phyloP scores from a whole-genome alignment of 2,888 invertebrate genomes.

The Pollenia labialis region DNA sequence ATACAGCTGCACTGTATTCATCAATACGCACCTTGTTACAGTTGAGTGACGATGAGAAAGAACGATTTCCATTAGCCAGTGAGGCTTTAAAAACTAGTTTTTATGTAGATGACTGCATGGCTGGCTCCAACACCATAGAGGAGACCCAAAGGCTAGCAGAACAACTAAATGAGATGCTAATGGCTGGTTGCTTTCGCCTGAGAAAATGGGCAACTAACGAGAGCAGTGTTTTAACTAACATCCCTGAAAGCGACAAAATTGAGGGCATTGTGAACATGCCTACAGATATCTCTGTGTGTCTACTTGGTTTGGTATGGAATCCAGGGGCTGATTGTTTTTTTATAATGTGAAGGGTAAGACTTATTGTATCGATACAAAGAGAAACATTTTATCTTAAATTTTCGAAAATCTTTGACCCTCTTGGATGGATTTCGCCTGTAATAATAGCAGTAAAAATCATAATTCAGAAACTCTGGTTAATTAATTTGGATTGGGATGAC shows the following conservation, averaged over 20 bases:
- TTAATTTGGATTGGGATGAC: constrained; percentile 24
- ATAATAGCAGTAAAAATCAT: constrained; percentile 41
- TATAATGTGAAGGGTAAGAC: constrained; percentile 5
- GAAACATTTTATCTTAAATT: constrained; percentile 55
- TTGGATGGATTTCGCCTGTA: constrained; percentile 43
- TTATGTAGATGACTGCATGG: constrained; percentile 56
- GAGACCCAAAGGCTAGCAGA: constrained; percentile 17
- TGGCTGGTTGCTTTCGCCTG: constrained; percentile 38
- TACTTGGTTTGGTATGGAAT: constrained; percentile 23
- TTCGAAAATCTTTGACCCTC: constrained; percentile 49
- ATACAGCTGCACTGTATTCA: not conserved
- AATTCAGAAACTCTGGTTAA: constrained; percentile 40
- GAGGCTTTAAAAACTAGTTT: constrained; percentile 17
- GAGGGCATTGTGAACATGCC: constrained; percentile 24
- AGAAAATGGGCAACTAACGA: constrained; percentile 50
- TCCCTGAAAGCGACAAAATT: constrained; percentile 33
- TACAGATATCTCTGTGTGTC: constrained; percentile 31
- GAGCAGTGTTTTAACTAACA: not conserved
- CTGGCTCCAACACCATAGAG: constrained; percentile 38
- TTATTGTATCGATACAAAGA: constrained; percentile 39
- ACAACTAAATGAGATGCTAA: constrained; percentile 36
- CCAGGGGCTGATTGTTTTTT: constrained; percentile 11
- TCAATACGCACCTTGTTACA: constrained; percentile 27
- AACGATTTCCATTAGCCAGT: constrained; percentile 12
- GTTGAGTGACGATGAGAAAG: constrained; percentile 33